Percentiles rank a stretch among this genome's conserved stretches.
phyloP scores from a whole-genome alignment of 2,797 vertebrate genomes.

The Tiaroga cobitis region DNA sequence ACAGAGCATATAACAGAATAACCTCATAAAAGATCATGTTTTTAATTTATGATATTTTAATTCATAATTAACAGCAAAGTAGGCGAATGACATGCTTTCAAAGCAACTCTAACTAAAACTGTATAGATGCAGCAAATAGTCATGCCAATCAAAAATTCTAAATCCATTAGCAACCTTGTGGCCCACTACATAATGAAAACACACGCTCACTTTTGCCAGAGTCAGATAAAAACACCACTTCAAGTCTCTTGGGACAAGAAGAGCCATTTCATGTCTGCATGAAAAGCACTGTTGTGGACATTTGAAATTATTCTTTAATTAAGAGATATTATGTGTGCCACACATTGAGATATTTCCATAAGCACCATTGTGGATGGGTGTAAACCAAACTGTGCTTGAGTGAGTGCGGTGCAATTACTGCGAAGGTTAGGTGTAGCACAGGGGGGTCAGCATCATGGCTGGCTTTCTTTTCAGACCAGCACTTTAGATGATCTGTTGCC shows the following conservation, averaged over 20 bases:
- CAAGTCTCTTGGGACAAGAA: constrained; percentile 77
- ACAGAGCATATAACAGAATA: constrained; percentile 3
- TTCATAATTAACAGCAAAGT: constrained; percentile 54
- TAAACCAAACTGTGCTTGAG: constrained; percentile 50
- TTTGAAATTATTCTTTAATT: constrained; percentile 76
- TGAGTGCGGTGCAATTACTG: constrained; percentile 43
- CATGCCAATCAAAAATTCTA: constrained; percentile 73
- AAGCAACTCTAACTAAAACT: constrained; percentile 75
- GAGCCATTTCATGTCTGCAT: constrained; percentile 71
- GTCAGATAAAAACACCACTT: constrained; percentile 82
- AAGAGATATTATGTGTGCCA: constrained; percentile 71
- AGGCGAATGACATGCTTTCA: constrained; percentile 68
- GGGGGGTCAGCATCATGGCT: constrained; percentile 37
- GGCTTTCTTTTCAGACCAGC: constrained; percentile 39
- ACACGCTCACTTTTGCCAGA: constrained; percentile 76
- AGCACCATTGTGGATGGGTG: constrained; percentile 54
- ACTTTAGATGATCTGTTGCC: constrained; percentile 23
- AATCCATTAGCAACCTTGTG: constrained; percentile 83
- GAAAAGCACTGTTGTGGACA: constrained; percentile 68
- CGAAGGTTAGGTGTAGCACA: constrained; percentile 48
- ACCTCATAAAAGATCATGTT: constrained; percentile 31
- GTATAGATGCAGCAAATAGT: constrained; percentile 69
- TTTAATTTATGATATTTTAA: constrained; percentile 31
- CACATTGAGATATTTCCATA: constrained; percentile 56
- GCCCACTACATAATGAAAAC: constrained; percentile 77